Evolutionary conservation across 2,888 invertebrate species (phyloP).

Genomic region (Eupeodes latifasciatus): DNA sequence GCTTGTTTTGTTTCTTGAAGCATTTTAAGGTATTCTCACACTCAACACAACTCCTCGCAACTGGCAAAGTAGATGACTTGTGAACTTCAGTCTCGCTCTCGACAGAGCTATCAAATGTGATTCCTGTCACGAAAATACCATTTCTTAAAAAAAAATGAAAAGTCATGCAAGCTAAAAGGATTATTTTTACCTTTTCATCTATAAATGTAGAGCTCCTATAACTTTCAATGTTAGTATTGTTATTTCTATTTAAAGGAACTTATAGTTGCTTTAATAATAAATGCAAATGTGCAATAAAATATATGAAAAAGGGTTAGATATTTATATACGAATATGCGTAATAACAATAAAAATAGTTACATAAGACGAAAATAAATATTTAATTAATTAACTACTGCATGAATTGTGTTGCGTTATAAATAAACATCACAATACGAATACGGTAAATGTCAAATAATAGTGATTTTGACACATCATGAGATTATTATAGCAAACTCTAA

Average conservation of each 20-base stretch:
- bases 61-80: constrained; percentile 52
- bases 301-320: background rate
- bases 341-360: background rate
- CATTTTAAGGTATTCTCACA: constrained; percentile 14
- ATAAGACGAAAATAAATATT: background rate
- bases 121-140: constrained; percentile 68
- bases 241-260: constrained; percentile 50
- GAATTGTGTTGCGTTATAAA: constrained; percentile 36
- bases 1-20: background rate
- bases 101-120: constrained; percentile 58
- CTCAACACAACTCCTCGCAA: background rate
- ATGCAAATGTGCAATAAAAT: constrained; percentile 67
- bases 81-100: constrained; percentile 42
- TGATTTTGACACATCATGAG: constrained; percentile 59
- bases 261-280: constrained; percentile 41
- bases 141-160: constrained; percentile 40
- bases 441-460: constrained; percentile 60
- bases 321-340: background rate
- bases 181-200: constrained; percentile 37
- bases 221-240: background rate
- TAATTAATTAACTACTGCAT: constrained; percentile 61
- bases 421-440: background rate
- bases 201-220: background rate
- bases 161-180: constrained; percentile 71
- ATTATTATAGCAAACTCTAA: constrained; percentile 35